Evolutionary conservation across 2,888 invertebrate genomes (phyloP), one percentile per base, ranked within the genome.

Genomic region (Pachycephus smyrnensis): DNA sequence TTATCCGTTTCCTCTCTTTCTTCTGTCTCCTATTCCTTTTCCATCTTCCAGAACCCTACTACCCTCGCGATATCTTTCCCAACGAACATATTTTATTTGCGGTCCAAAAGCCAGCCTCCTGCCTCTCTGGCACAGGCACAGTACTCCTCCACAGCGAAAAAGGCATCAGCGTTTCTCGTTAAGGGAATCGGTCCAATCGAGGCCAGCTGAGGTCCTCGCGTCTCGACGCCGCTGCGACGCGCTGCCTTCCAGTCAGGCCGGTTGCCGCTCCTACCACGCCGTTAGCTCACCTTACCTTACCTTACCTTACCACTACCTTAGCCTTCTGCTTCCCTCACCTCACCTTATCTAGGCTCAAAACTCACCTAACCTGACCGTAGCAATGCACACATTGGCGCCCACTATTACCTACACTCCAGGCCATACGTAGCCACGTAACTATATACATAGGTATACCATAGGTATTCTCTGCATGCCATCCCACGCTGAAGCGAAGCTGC

Each of bases 181-280:
- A 55, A 55, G 55, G 71, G 32, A 71, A 71, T 15, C 71, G 31
- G 71, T 71, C 71, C 12, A 71, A 71, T 71, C 71, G 15, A 31
- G 33, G 12, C 71, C 71, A 71, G 6, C 71, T 71, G 15, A 33
- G 33, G 12, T 71, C 71, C 71, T 71, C 71, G 31, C 80, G 80
- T 82, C 82, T 84, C 90, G 84, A 89, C 91, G 91, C 91, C 90
- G 88, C 86, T 55, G 55, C 55, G 6, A 55, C 55, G 23, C 55
- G 15, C 55, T 90, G 90, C 88, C 83, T 88, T 86, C 88, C 89
- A 89, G 89, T 87, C 86, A 86, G 88, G 89, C 89, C 90, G 90
- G 90, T 90, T 89, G 85, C 88, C 89, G 88, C 89, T 90, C 89
- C 89, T 89, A 84, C 84, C 87, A 80, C 86, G 87, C 89, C 88